These are phyloP conservation scores for Sus cebifrons DNA, from an alignment of 2,797 vertebrate genomes.

Conservation along the genomic window DNA sequence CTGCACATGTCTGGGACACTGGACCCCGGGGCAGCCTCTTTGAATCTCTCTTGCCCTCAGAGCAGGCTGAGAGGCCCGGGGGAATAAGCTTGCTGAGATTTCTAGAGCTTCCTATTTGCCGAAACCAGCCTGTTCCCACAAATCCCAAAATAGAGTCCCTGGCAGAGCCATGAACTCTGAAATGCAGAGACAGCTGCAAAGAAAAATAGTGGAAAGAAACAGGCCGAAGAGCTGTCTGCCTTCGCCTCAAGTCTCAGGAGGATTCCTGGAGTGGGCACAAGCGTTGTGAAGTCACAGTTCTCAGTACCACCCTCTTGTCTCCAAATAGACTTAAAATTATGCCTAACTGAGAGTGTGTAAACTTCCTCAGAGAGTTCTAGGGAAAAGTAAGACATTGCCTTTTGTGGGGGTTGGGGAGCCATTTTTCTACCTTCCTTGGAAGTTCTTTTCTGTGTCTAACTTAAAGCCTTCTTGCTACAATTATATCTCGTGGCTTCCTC, in stretches of 20 bases:
- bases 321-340: neutral
- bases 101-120: constrained; percentile 73
- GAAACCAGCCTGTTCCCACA: constrained; percentile 79
- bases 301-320: neutral
- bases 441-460: constrained; percentile 40
- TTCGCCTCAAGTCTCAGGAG: neutral
- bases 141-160: constrained; percentile 85
- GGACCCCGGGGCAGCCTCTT: neutral
- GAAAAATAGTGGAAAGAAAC: constrained; percentile 39
- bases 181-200: constrained; percentile 83
- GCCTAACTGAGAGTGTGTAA: neutral
- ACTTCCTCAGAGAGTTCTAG: neutral
- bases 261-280: neutral
- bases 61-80: neutral
- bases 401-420: too few species aligned
- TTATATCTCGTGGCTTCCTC: neutral
- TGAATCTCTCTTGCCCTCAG: neutral
- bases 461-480: neutral
- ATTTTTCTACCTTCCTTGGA: neutral
- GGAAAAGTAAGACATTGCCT: neutral
- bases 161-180: constrained; percentile 79
- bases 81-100: constrained; percentile 2
- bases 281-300: neutral
- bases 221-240: neutral
- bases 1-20: neutral